Evolutionary conservation across 1,140 invertebrate genomes (phyloP), one percentile per base, ranked within the genome.

Genomic region (Lerema accius): DNA sequence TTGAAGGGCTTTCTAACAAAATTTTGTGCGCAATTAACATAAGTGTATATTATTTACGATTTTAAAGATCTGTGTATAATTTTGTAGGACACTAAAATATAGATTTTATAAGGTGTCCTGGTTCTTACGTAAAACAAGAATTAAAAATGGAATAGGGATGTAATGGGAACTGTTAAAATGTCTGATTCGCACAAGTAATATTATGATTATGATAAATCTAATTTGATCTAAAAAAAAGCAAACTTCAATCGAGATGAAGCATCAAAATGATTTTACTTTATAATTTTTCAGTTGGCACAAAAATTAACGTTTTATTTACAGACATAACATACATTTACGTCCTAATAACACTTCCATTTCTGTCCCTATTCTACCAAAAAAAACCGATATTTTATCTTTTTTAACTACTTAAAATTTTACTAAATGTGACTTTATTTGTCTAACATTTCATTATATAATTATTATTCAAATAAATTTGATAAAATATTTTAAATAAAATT

Each of bases 11-110:
- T 66, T 49, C 43, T 66, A 66, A 67, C 65, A 58, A 32, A 67
- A 62, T 35, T 67, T 50, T 56, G 45, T 62, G 65, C 39, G 59
- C 59, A 58, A 67, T 62, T 67, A 65, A 65, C 56, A 16, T 37
- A 45, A 28, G 46, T 45, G 16, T n/a, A n/a, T 35, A 35, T 28
- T 50, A 50, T 16, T 32, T 16, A 48, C n/a, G 19, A 23, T 23
- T 23, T 9, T 32, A 7, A 7, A 4, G 28, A 32, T 32, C 9
- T 9, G 28, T 32, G 28, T 32, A 32, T 4, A 32, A 32, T 7
- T 32, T 32, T 32, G 7, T 32, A 32, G 3, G 4, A 9, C 28
- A 32, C 7, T 32, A 32, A 32, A 32, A 7, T 32, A 32, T 9
- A 32, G 4, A 9, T 32, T 32, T 23, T 23, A 23, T 23, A 32